Percentiles rank a stretch among this genome's conserved stretches.
Evolutionary conservation across 2,888 invertebrate genomes (phyloP).

Genomic region (Stomorhina lunata): DNA sequence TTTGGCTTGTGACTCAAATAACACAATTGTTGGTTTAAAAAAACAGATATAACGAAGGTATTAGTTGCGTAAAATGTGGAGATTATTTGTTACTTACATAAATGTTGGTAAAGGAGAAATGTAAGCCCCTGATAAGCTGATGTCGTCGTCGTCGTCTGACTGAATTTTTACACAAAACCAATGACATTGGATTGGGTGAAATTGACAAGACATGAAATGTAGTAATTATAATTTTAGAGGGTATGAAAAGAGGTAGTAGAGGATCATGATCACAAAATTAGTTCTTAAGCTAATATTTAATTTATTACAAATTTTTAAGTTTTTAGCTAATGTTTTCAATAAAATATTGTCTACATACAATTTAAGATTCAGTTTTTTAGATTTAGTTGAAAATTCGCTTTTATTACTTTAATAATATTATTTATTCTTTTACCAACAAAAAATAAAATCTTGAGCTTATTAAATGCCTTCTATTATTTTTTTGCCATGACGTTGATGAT

Average conservation of each 20-base stretch:
- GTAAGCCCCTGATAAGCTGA: conserved; percentile 48
- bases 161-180: too few species aligned
- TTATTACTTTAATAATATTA: conserved; percentile 29
- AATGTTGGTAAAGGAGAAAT: conserved; percentile 34
- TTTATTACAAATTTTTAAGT: too few species aligned
- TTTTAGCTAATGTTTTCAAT: not conserved
- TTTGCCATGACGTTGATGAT: conserved; percentile 8
- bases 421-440: conserved; percentile 13
- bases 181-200: too few species aligned
- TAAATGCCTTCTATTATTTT: not conserved
- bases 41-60: conserved; percentile 35
- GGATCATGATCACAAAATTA: too few species aligned
- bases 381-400: conserved; percentile 10
- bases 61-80: conserved; percentile 64
- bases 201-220: too few species aligned
- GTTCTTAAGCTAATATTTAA: too few species aligned
- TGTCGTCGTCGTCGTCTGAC: too few species aligned
- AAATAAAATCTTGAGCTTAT: not conserved
- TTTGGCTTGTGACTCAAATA: not conserved
- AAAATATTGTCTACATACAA: too few species aligned
- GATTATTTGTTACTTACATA: conserved; percentile 60
- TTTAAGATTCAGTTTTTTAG: too few species aligned
- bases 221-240: too few species aligned
- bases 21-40: conserved; percentile 28
- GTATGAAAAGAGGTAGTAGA: too few species aligned